phyloP scores from a whole-genome alignment of 2,888 invertebrate species.

The Ormia ochracea region DNA sequence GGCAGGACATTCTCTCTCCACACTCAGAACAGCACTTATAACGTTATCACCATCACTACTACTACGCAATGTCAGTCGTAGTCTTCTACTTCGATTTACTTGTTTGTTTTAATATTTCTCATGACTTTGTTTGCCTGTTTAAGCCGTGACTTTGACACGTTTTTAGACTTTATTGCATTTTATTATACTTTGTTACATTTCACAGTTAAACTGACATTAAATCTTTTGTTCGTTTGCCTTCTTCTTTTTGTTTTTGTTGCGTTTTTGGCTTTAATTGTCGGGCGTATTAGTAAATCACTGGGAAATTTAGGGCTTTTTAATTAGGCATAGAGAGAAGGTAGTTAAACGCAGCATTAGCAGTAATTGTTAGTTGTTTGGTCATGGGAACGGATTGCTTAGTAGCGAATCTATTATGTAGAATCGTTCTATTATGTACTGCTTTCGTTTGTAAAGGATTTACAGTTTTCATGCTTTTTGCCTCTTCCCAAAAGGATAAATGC shows the following conservation, averaged over 20 bases:
- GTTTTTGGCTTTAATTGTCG: slow-evolving; percentile 6
- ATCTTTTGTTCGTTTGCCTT: slow-evolving; percentile 11
- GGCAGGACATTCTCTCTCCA: neutral
- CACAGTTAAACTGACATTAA: slow-evolving; percentile 60
- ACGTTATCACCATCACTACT: neutral
- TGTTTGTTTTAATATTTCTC: slow-evolving; percentile 30
- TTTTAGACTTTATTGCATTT: slow-evolving; percentile 73
- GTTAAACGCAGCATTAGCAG: neutral
- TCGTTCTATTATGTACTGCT: no score
- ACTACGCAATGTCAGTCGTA: neutral
- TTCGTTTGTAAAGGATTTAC: no score
- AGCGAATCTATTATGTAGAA: neutral
- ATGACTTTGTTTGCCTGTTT: slow-evolving; percentile 63
- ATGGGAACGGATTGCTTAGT: slow-evolving; percentile 21
- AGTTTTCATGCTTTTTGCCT: no score
- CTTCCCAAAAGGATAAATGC: no score
- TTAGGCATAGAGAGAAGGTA: slow-evolving; percentile 30
- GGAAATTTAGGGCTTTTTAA: slow-evolving; percentile 36
- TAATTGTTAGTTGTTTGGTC: slow-evolving; percentile 11
- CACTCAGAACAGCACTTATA: neutral
- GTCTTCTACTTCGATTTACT: slow-evolving; percentile 17
- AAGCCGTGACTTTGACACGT: slow-evolving; percentile 76
- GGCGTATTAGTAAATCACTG: slow-evolving; percentile 23
- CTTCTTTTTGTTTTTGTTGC: neutral
- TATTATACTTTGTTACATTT: slow-evolving; percentile 69